phyloP scores from a whole-genome alignment of 2,888 invertebrate species.

The Acronicta alni region DNA sequence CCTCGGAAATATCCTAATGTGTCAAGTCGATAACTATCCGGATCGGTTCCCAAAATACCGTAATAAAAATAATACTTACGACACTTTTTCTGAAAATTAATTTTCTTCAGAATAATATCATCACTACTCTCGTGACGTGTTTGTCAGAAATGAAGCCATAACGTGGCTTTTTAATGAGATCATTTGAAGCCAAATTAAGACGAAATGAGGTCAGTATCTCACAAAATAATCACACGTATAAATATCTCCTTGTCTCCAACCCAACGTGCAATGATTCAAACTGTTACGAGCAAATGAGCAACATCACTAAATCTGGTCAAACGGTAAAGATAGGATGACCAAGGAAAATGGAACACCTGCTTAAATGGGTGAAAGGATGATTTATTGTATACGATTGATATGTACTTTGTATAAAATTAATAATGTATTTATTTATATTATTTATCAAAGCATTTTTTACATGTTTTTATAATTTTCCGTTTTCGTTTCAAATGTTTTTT shows the following conservation, averaged over 20 bases:
- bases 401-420: no score
- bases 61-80: no score
- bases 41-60: no score
- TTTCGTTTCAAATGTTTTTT: no score
- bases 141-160: background rate
- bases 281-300: conserved; percentile 4
- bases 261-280: conserved; percentile 14
- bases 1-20: no score
- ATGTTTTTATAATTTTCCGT: no score
- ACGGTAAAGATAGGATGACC: conserved; percentile 34
- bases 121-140: background rate
- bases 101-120: background rate
- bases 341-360: no score
- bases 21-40: no score
- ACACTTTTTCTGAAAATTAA: background rate
- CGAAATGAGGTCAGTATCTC: conserved; percentile 2
- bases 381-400: no score
- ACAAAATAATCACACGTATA: conserved; percentile 14
- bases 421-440: no score
- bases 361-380: no score
- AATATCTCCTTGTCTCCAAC: conserved; percentile 16
- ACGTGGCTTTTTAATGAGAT: conserved; percentile 19
- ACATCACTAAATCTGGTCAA: conserved; percentile 24
- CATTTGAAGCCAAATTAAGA: background rate
- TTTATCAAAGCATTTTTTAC: no score